Conservation (phyloP, 2,888 invertebrate species). For the Polydrusus pterygomalis region DNA sequence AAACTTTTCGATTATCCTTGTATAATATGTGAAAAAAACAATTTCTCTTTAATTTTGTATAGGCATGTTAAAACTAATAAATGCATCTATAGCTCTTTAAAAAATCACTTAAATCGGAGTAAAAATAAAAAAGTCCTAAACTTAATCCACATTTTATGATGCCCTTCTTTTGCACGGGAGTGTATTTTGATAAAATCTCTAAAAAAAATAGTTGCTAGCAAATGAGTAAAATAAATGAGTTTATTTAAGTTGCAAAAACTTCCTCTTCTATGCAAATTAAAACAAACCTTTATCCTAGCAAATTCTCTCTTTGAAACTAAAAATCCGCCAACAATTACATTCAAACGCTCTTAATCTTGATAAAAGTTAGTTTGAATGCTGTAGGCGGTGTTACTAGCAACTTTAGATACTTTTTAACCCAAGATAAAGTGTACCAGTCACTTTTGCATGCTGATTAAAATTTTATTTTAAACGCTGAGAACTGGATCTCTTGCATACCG, state of each 20-base stretch:
- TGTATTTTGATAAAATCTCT: too few relatives aligned
- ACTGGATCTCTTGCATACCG: background rate
- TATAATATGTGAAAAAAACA: too few relatives aligned
- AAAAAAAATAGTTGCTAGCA: too few relatives aligned
- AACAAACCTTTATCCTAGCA: background rate
- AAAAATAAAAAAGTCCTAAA: too few relatives aligned
- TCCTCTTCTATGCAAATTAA: background rate
- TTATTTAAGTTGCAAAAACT: background rate
- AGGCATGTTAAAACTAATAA: too few relatives aligned
- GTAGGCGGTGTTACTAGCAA: background rate
- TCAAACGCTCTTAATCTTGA: background rate
- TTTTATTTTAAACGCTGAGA: background rate
- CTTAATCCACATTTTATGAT: too few relatives aligned
- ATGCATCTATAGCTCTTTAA: too few relatives aligned
- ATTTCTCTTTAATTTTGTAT: too few relatives aligned
- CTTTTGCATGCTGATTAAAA: conserved; percentile 3
- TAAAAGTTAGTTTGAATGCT: conserved; percentile 1
- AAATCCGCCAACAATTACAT: background rate
- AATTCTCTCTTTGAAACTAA: background rate
- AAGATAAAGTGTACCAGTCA: background rate
- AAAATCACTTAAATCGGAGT: too few relatives aligned
- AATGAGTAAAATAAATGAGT: too few relatives aligned
- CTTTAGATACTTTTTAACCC: background rate
- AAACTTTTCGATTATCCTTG: too few relatives aligned
- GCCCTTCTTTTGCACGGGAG: too few relatives aligned